phyloP scores from a whole-genome alignment of 2,888 invertebrate species.

The Magallana nippona region DNA sequence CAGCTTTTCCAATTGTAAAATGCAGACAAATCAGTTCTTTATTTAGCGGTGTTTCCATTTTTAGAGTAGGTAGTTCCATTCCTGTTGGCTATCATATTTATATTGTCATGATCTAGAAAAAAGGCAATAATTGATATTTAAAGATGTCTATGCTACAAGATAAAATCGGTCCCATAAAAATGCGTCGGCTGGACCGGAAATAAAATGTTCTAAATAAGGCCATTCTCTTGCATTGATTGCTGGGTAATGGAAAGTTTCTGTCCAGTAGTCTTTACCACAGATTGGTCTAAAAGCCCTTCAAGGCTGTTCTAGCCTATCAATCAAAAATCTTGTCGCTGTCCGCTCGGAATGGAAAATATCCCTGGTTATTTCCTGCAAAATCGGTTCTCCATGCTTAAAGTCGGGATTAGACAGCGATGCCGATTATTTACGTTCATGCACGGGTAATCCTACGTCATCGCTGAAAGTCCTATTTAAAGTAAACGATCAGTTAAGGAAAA shows the following conservation, averaged over 20 bases:
- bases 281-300: slow-evolving; percentile 16
- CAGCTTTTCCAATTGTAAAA: no score
- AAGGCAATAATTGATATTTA: slow-evolving; percentile 3
- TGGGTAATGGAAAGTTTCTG: slow-evolving; percentile 21
- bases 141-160: slow-evolving; percentile 22
- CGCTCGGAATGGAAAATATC: neutral
- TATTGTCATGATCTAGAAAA: neutral
- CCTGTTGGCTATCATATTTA: neutral
- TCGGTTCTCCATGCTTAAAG: slow-evolving; percentile 12
- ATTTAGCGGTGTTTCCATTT: neutral
- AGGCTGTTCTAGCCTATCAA: neutral
- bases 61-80: neutral
- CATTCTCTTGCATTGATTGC: slow-evolving; percentile 11
- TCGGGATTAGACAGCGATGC: slow-evolving; percentile 1
- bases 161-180: slow-evolving; percentile 1
- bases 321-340: slow-evolving; percentile 15
- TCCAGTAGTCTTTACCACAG: neutral
- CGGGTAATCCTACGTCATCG: slow-evolving; percentile 18
- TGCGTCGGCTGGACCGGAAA: slow-evolving; percentile 29
- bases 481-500: neutral
- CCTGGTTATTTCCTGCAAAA: slow-evolving; percentile 4
- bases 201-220: slow-evolving; percentile 27
- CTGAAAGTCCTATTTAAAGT: slow-evolving; percentile 13
- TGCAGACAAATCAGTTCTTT: neutral
- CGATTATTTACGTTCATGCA: slow-evolving; percentile 23